Base-by-base conservation (phyloP, 2,888 invertebrate species). In the Acanthosepion lycidas region DNA sequence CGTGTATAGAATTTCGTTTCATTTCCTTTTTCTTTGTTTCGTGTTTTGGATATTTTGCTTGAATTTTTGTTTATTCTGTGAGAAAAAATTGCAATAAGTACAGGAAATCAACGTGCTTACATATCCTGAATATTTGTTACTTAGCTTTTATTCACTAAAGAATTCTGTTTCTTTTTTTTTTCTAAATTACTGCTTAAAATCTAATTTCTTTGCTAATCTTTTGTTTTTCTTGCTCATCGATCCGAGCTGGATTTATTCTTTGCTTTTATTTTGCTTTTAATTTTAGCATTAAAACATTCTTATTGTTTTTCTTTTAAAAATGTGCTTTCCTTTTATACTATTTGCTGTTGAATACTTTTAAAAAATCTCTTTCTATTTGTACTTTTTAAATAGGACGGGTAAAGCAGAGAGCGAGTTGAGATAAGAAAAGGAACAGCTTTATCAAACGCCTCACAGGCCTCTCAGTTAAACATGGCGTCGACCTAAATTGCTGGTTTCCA, bases 111-210 rank as follows among this genome's bases (percentile, higher is more conserved):
- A 78, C n/a, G n/a, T 12, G 78, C 78, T 78, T 78, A n/a, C n/a
- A 78, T 78, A 78, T 78, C n/a, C 78, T 78, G 78, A 78, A 78
- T 78, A n/a, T 78, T n/a, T 78, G n/a, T n/a, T n/a, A n/a, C 78
- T 78, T 59, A 59, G 59, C 59, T 59, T 59, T n/a, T 78, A 78
- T 78, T 78, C n/a, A 78, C n/a, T n/a, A 78, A n/a, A 78, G 1
- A 59, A 20, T 59, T 59, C 28, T 8, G 23, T 64, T 78, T n/a
- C 5, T n/a, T 78, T 78, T 78, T 64, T 8, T 28, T 8, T 78
- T 78, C 78, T 78, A 78, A 78, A 28, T 78, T 78, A 78, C 78
- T 78, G 20, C 59, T 78, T 78, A 78, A 78, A 78, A n/a, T 78
- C 23, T 78, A 59, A 78, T 78, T 0, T 78, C n/a, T 78, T 33